phyloP scores from a whole-genome alignment of 2,113 vertebrate species.

The Pholis gunnellus region DNA sequence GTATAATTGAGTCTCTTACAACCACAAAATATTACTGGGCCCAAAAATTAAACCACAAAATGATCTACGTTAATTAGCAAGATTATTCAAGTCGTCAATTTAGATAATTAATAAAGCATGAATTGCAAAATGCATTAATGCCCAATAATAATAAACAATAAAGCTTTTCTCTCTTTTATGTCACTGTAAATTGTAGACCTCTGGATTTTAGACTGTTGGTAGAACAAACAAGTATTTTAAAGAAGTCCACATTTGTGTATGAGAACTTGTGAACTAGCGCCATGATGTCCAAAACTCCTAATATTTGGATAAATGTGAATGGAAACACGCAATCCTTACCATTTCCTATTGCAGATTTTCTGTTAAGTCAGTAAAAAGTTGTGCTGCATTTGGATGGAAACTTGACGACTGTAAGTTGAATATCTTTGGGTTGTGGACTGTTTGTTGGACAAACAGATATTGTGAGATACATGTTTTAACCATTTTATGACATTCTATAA shows the following conservation, averaged over 20 bases:
- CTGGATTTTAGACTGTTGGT: background rate
- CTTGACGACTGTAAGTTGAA: background rate
- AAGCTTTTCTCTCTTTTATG: background rate
- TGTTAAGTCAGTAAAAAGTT: background rate
- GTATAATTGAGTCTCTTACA: conserved; percentile 5
- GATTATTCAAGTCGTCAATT: background rate
- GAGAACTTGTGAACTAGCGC: background rate
- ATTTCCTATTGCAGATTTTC: background rate
- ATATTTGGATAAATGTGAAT: background rate
- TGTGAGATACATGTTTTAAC: background rate
- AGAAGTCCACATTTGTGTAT: background rate
- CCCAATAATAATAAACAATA: background rate
- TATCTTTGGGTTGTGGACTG: background rate
- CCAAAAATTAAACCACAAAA: conserved; percentile 1
- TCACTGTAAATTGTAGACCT: background rate
- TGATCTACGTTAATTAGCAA: background rate
- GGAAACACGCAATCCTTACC: background rate
- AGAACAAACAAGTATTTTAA: too few relatives aligned
- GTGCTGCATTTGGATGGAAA: background rate
- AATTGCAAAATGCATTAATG: too few relatives aligned
- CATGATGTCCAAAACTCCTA: background rate
- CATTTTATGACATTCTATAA: background rate
- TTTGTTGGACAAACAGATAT: background rate
- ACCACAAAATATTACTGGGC: background rate
- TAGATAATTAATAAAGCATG: background rate